Percentiles rank a stretch among this genome's conserved stretches.
These are phyloP conservation scores for Leucoraja ocellata DNA, from an alignment of 2,797 vertebrate genomes.

Conservation along the genomic window DNA sequence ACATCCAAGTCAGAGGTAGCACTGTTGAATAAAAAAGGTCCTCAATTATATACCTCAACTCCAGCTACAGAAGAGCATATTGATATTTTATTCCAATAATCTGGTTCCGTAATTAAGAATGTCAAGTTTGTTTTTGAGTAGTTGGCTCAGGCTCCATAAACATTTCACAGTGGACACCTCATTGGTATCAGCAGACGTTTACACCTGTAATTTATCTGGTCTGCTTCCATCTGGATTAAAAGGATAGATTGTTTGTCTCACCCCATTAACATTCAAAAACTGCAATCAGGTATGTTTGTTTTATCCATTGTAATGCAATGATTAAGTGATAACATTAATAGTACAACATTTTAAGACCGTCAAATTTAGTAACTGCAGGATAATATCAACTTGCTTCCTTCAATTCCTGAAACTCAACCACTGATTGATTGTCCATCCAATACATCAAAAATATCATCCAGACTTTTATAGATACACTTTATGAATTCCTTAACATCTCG, in stretches of 20 bases:
- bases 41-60: background rate
- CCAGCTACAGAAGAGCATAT: background rate
- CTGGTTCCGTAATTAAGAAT: background rate
- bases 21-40: background rate
- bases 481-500: conserved; percentile 79
- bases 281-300: background rate
- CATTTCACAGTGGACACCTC: background rate
- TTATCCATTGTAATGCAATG: too few relatives aligned
- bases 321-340: background rate
- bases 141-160: background rate
- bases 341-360: background rate
- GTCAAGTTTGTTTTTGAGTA: background rate
- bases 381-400: background rate
- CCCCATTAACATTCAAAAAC: background rate
- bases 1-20: background rate
- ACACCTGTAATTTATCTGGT: background rate
- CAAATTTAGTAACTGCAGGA: background rate
- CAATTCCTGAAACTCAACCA: conserved; percentile 39
- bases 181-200: background rate
- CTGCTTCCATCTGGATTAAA: background rate
- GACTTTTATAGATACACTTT: conserved; percentile 72
- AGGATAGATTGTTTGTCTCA: background rate
- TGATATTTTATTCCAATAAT: background rate
- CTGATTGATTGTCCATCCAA: conserved; percentile 71
- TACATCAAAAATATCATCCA: conserved; percentile 83